Evolutionary conservation across 2,113 vertebrate species (phyloP).

Genomic region (Sceloporus tristichus): DNA sequence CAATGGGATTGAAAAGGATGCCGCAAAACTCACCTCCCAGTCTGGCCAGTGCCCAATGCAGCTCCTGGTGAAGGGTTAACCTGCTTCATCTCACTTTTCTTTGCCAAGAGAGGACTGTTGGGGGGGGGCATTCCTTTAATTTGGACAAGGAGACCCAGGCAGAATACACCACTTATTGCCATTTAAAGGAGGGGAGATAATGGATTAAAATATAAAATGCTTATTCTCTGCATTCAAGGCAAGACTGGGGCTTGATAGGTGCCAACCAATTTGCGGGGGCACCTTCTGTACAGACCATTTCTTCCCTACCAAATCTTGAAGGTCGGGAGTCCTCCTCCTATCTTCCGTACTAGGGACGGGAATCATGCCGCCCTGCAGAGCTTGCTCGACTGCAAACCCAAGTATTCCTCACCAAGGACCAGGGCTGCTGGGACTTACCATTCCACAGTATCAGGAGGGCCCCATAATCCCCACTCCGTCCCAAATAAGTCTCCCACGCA

Average conservation of each 20-base stretch:
- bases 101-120: background rate
- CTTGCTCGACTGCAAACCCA: no score
- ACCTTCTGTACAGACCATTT: background rate
- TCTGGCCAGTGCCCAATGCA: background rate
- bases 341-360: no score
- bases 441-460: no score
- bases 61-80: background rate
- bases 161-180: background rate
- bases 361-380: no score
- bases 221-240: background rate
- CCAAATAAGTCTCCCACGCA: background rate
- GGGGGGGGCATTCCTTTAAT: background rate
- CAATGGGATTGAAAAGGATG: background rate
- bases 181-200: background rate
- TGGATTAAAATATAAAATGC: background rate
- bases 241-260: background rate
- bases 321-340: background rate
- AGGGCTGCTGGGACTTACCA: no score
- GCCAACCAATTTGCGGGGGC: no score
- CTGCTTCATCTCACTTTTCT: background rate
- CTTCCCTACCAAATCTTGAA: background rate
- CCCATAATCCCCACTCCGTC: no score
- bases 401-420: no score
- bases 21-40: background rate
- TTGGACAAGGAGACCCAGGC: background rate